phyloP scores from a whole-genome alignment of 2,888 invertebrate genomes.

The Melanotus villosus region DNA sequence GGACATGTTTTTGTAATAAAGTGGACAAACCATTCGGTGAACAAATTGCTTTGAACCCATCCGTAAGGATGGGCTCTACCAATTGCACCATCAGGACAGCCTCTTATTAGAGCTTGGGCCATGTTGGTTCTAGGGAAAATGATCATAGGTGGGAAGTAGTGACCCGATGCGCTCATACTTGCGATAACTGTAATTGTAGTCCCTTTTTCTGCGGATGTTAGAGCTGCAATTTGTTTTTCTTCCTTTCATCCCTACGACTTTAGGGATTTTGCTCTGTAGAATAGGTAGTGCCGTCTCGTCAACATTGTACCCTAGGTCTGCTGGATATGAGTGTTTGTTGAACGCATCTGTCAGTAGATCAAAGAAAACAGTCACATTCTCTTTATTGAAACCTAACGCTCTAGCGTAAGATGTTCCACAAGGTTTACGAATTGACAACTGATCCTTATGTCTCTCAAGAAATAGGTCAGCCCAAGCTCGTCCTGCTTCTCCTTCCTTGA shows the following conservation, averaged over 20 bases:
- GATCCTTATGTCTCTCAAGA: neutral
- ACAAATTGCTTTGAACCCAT: slow-evolving; percentile 48
- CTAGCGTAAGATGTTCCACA: neutral
- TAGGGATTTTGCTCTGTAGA: slow-evolving; percentile 45
- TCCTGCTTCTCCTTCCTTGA: neutral
- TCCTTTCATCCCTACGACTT: slow-evolving; percentile 57
- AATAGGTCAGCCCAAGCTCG: slow-evolving; percentile 1
- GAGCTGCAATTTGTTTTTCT: slow-evolving; percentile 57
- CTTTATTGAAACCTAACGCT: slow-evolving; percentile 3
- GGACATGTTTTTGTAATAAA: slow-evolving; percentile 41
- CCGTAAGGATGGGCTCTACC: slow-evolving; percentile 47
- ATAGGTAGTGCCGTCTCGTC: neutral
- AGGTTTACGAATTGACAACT: neutral
- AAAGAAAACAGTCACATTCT: neutral
- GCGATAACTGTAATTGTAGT: slow-evolving; percentile 55
- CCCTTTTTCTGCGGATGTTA: slow-evolving; percentile 60
- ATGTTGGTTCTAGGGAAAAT: neutral
- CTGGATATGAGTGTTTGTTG: neutral
- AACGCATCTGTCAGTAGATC: neutral
- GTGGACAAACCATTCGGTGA: slow-evolving; percentile 49
- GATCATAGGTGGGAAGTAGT: neutral
- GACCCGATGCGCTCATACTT: slow-evolving; percentile 53
- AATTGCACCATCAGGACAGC: slow-evolving; percentile 45
- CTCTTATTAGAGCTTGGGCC: neutral
- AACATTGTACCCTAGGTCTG: neutral